Base-by-base conservation (phyloP, 2,888 invertebrate genomes). In the Cantharis lateralis region DNA sequence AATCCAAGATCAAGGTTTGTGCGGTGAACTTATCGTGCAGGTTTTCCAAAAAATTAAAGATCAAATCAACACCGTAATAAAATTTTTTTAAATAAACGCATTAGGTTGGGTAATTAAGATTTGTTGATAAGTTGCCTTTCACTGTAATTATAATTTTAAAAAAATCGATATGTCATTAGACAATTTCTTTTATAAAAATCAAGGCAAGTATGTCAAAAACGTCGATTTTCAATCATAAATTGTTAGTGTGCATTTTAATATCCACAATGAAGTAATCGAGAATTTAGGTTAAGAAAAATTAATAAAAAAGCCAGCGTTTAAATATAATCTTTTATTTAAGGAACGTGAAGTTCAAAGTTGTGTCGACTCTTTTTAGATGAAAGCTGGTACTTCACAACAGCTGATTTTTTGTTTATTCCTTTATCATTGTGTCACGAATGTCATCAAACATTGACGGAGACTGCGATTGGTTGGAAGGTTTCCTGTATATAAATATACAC, bases 401-500 rank as follows among this genome's bases (percentile, higher is more conserved):
- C 85, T 85, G 85, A 84, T 83, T 80, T 78, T 82, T n/a, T 80
- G 7, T 48, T 48, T 48, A n/a, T 81, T 75, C 81, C 69, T 74
- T 77, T 73, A 71, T 20, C 62, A 24, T 62, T 28, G 68, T 69
- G 10, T 9, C 48, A 24, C 62, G 24, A 24, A 61, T 83, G 84
- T 84, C 84, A 84, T 83, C 82, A 80, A 71, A 62, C 48, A 62
- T 15, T 72, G 63, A 62, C 71, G 68, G 68, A 63, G 79, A 76
- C 74, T 76, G 24, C 69, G 73, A 83, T 84, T 84, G 83, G 83
- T 80, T 72, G 77, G 63, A n/a, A 15, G 26, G 76, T 79, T 80
- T 80, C 80, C 78, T 77, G 79, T 82, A 81, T 81, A 81, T 79
- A 81, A 80, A 80, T 79, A 75, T 79, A 78, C 80, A 79, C 80